These are phyloP conservation scores for Pogonocherus hispidulus DNA, from an alignment of 2,888 invertebrate genomes.

Conservation along the genomic window DNA sequence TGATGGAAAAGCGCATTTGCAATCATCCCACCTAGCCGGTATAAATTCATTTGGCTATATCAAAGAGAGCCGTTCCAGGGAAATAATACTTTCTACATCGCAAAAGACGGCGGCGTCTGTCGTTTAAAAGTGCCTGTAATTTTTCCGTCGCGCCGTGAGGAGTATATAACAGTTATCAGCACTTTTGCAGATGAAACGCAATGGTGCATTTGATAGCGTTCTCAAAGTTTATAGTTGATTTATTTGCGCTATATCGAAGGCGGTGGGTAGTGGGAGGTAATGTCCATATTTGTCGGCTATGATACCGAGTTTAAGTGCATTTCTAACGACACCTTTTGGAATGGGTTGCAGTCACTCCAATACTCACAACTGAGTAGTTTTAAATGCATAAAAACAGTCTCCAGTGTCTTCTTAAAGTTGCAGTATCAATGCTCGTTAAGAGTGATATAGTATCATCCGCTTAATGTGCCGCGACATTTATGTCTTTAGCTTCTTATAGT, in stretches of 20 bases:
- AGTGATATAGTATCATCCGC: too few species aligned
- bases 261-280: neutral
- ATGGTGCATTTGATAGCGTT: conserved; percentile 23
- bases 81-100: conserved; percentile 13
- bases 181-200: conserved; percentile 4
- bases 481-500: too few species aligned
- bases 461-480: too few species aligned
- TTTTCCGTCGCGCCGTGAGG: conserved; percentile 2
- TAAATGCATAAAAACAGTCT: neutral
- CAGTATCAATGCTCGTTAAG: too few species aligned
- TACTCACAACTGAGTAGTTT: too few species aligned
- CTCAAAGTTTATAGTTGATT: conserved; percentile 12
- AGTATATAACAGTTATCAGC: conserved; percentile 24
- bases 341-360: neutral
- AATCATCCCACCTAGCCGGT: too few species aligned
- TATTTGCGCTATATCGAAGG: conserved; percentile 11
- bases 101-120: conserved; percentile 7
- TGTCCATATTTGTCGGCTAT: conserved; percentile 15
- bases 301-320: neutral
- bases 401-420: too few species aligned
- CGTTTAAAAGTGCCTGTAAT: conserved; percentile 14
- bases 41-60: neutral
- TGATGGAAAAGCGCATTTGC: too few species aligned
- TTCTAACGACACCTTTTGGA: neutral
- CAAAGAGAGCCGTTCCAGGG: neutral